Percentiles rank a stretch among this genome's conserved stretches.
These are phyloP conservation scores for Torymus aiolomorphi DNA, from an alignment of 2,888 invertebrate genomes.

Conservation along the genomic window DNA sequence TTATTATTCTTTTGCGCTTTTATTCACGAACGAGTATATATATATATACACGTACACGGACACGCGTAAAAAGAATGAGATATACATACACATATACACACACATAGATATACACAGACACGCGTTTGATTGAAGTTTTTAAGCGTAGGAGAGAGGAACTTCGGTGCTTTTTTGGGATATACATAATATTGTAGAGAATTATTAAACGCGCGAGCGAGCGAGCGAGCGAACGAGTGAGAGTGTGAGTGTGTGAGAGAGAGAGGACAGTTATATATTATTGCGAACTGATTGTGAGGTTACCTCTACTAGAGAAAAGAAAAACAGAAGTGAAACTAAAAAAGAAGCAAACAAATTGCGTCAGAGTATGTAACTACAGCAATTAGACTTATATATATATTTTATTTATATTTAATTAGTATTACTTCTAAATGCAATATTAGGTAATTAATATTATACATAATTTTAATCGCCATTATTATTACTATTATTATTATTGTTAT, in stretches of 20 bases:
- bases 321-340: conserved; percentile 38
- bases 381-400: conserved; percentile 49
- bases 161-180: conserved; percentile 50
- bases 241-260: conserved; percentile 7
- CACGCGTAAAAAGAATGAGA: conserved; percentile 26
- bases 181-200: conserved; percentile 15
- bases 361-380: conserved; percentile 55
- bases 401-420: conserved; percentile 60
- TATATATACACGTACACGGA: not conserved
- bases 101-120: no score
- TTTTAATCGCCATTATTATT: conserved; percentile 59
- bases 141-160: conserved; percentile 31
- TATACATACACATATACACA: not conserved
- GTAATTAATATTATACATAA: conserved; percentile 57
- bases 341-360: conserved; percentile 50
- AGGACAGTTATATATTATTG: conserved; percentile 5
- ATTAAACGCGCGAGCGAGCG: no score
- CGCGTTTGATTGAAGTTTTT: no score
- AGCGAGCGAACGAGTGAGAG: conserved; percentile 21
- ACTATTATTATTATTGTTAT: conserved; percentile 55
- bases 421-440: conserved; percentile 59
- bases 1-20: conserved; percentile 54
- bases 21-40: conserved; percentile 33
- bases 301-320: conserved; percentile 22
- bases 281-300: conserved; percentile 51